Percentiles rank a stretch among this genome's conserved stretches.
These are phyloP conservation scores for Macrophya annulata DNA, from an alignment of 2,888 invertebrate genomes.

Conservation along the genomic window DNA sequence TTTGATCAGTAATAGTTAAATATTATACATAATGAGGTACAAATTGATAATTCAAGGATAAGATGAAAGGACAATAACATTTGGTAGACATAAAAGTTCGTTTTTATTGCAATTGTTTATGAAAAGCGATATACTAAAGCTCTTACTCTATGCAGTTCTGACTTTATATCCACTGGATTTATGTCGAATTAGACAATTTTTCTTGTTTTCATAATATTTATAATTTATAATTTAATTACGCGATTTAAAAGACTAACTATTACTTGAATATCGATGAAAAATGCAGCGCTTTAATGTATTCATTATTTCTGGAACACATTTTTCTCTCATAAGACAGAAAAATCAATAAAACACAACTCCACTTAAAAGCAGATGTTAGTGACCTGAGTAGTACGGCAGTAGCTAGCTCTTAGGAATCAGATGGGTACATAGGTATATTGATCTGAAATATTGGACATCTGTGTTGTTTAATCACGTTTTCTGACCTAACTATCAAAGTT, in stretches of 20 bases:
- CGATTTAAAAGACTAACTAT: neutral
- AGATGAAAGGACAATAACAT: slow-evolving; percentile 65
- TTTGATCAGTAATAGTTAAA: neutral
- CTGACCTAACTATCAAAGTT: slow-evolving; percentile 12
- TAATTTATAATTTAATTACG: neutral
- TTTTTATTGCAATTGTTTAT: slow-evolving; percentile 28
- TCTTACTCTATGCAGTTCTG: neutral
- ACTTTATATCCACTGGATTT: neutral
- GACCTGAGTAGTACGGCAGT: slow-evolving; percentile 70
- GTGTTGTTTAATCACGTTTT: slow-evolving; percentile 53
- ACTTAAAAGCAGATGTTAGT: slow-evolving; percentile 64
- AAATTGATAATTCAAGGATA: slow-evolving; percentile 64
- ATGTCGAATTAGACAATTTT: neutral
- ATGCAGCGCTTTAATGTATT: neutral
- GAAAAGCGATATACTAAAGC: neutral
- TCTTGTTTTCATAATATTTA: neutral
- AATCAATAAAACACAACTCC: slow-evolving; percentile 52
- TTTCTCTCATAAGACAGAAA: slow-evolving; percentile 40
- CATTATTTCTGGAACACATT: slow-evolving; percentile 4
- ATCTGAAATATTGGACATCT: slow-evolving; percentile 70
- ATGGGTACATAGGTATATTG: slow-evolving; percentile 71
- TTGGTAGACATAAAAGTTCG: neutral
- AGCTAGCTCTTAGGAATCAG: slow-evolving; percentile 70
- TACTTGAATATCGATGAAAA: neutral
- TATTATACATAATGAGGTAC: neutral